Conservation (phyloP, 2,888 invertebrate genomes). For the Epinotia bilunana region DNA sequence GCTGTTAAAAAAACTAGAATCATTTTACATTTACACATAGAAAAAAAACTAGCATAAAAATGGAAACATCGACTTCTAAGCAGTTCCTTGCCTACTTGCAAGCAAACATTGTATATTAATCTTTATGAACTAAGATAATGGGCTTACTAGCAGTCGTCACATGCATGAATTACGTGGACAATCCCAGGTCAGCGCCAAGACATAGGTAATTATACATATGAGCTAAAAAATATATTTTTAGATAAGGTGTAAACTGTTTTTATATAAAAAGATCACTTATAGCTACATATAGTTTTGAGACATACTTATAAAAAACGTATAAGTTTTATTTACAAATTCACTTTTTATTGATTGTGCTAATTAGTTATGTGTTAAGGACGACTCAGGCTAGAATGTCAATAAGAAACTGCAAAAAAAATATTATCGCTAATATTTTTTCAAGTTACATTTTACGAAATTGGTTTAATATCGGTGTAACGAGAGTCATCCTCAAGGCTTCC, state of each 20-base stretch:
- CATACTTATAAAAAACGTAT: not conserved
- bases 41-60: not conserved
- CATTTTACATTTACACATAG: not conserved
- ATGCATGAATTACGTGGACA: not conserved
- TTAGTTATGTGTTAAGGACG: not conserved
- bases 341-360: not conserved
- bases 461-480: too few relatives aligned
- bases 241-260: not conserved
- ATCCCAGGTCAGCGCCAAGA: not conserved
- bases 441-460: too few relatives aligned
- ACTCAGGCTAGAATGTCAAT: not conserved
- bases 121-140: not conserved
- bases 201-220: not conserved
- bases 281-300: not conserved
- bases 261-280: not conserved
- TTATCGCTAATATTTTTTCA: too few relatives aligned
- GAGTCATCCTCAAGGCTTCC: too few relatives aligned
- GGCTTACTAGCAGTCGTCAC: not conserved
- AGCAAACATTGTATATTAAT: not conserved
- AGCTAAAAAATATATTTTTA: not conserved
- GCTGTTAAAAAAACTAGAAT: not conserved
- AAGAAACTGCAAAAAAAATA: not conserved
- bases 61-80: conserved; percentile 6
- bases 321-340: not conserved
- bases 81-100: not conserved